A percentile compares a stretch with the other conserved stretches of the same genome.
These are phyloP conservation scores for Agelas oroides DNA, from an alignment of 37 sponge, comb jelly and placozoan genomes.

Conservation along the genomic window DNA sequence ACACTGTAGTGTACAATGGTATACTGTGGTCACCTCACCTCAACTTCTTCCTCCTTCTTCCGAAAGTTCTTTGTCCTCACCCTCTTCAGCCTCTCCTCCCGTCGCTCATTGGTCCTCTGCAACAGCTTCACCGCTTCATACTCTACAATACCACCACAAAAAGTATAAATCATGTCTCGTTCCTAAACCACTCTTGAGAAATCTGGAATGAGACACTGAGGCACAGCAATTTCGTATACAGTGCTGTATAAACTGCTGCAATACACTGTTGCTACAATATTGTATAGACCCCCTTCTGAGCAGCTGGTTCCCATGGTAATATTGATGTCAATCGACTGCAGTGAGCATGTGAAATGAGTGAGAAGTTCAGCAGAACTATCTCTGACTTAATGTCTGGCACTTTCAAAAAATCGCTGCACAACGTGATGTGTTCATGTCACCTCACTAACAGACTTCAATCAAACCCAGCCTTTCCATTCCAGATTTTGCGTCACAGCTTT, in stretches of 20 bases:
- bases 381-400: no score
- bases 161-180: not conserved
- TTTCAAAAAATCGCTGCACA: no score
- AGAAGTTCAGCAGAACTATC: no score
- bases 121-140: constrained; percentile 25
- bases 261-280: not conserved
- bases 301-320: no score
- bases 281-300: no score
- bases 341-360: no score
- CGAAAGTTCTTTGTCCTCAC: constrained; percentile 42
- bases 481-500: no score
- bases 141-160: not conserved
- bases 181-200: not conserved
- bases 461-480: no score
- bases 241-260: not conserved
- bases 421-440: no score
- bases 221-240: not conserved
- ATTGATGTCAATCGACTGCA: no score
- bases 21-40: not conserved
- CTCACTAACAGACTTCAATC: no score
- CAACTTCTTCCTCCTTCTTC: constrained; percentile 10
- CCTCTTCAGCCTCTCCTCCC: constrained; percentile 27
- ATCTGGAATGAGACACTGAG: not conserved
- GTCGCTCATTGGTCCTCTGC: constrained; percentile 15
- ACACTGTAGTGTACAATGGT: no score